These are phyloP conservation scores for Andinoacara biseriatus DNA, from an alignment of 2,113 vertebrate genomes.

Conservation along the genomic window DNA sequence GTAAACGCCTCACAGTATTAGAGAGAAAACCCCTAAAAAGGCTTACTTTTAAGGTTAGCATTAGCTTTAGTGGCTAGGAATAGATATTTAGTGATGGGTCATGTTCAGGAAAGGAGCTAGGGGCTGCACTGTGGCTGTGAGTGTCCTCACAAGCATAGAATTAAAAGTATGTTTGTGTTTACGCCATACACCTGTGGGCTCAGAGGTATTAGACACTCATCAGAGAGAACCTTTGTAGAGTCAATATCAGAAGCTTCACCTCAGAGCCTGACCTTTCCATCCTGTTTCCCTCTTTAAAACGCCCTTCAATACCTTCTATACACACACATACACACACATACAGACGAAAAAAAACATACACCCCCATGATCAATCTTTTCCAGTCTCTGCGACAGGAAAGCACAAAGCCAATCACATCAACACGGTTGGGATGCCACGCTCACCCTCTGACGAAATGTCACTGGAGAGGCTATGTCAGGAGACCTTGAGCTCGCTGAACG, in stretches of 20 bases:
- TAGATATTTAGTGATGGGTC: background rate
- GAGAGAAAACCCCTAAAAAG: background rate
- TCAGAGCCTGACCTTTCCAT: slow-evolving; percentile 72
- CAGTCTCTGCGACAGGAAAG: slow-evolving; percentile 62
- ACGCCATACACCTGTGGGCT: slow-evolving; percentile 20
- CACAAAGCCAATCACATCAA: slow-evolving; percentile 75
- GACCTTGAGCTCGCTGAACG: slow-evolving; percentile 34
- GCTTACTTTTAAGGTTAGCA: background rate
- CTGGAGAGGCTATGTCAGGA: slow-evolving; percentile 62
- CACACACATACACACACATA: slow-evolving; percentile 16
- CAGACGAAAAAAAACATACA: background rate
- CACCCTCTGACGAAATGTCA: slow-evolving; percentile 75
- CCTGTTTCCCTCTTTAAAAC: slow-evolving; percentile 49
- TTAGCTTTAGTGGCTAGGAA: background rate
- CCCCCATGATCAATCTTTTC: slow-evolving; percentile 71
- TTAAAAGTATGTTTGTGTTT: slow-evolving; percentile 1
- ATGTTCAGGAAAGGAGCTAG: background rate
- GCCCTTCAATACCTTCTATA: slow-evolving; percentile 13
- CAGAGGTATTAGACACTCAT: slow-evolving; percentile 63
- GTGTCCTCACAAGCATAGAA: background rate
- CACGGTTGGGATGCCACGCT: slow-evolving; percentile 53
- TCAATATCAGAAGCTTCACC: slow-evolving; percentile 73
- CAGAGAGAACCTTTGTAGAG: slow-evolving; percentile 67
- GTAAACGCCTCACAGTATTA: background rate
- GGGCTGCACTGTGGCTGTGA: background rate